Conservation (phyloP, 2,113 vertebrate species). For the Stegastes partitus region DNA sequence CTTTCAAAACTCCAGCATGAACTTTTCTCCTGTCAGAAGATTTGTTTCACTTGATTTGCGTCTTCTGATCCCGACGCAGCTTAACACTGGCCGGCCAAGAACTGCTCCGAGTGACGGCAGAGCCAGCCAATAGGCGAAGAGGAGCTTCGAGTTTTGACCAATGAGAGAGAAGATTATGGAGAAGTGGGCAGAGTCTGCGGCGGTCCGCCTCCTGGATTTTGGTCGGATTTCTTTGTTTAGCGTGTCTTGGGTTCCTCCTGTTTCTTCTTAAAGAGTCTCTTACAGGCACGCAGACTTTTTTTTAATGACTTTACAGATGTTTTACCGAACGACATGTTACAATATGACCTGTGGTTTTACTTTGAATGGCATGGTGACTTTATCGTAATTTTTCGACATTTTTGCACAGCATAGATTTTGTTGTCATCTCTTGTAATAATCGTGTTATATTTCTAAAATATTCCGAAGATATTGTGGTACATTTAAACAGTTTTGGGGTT, state of each 20-base stretch:
- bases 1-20: slow-evolving; percentile 76
- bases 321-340: neutral
- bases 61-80: slow-evolving; percentile 69
- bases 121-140: slow-evolving; percentile 64
- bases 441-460: no score
- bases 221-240: slow-evolving; percentile 80
- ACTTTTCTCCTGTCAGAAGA: slow-evolving; percentile 75
- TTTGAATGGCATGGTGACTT: neutral
- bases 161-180: slow-evolving; percentile 31
- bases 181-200: slow-evolving; percentile 50
- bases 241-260: slow-evolving; percentile 34
- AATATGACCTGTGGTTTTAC: neutral
- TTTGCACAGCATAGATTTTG: neutral
- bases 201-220: slow-evolving; percentile 49
- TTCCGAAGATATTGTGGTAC: no score
- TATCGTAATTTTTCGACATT: neutral
- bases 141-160: slow-evolving; percentile 35
- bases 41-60: slow-evolving; percentile 75
- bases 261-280: slow-evolving; percentile 9
- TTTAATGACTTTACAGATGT: neutral
- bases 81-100: slow-evolving; percentile 54
- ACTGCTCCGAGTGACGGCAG: slow-evolving; percentile 16
- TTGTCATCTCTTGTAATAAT: no score
- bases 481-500: no score
- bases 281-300: neutral